Base-by-base conservation (phyloP, 2,888 invertebrate genomes). In the Phytoseiulus persimilis region DNA sequence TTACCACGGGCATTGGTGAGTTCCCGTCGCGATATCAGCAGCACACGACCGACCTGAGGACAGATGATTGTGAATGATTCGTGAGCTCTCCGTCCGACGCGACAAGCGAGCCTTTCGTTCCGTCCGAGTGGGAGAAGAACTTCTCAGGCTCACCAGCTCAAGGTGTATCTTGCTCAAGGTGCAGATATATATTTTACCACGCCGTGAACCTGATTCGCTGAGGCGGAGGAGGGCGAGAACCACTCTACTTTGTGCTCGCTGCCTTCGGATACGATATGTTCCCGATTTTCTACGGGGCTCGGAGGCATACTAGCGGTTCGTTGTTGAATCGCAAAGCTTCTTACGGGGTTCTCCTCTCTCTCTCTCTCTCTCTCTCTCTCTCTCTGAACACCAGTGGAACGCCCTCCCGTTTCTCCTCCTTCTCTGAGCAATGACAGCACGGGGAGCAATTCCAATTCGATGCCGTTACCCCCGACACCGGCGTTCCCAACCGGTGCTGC, bases 1-100 rank as follows among this genome's bases (percentile, higher is more conserved):
- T 93, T 90, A 93, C 93, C 0, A 93, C 93, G n/a, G 93, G 93
- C 90, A 92, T 93, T 32, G 93, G 93, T 92, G 90, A 91, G 92
- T 87, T 87, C 6, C 33, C 65, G 65, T 65, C 5, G 65, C 23
- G 14, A 65, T 28, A 65, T 14, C 28, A 28, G 65, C 18, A 65
- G 23, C 23, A 28, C 65, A 65, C 11, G 2, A 23, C 65, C 9
- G 28, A 28, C 65, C 65, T 18, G 9, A 39, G 9, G 9, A 14
- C 18, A 28, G 65, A 65, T 65, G 11, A 65, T 65, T 65, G 65
- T 65, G 65, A 65, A 65, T 65, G 65, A 65, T 65, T 65, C 65
- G 65, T 23, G 1, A 65, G 65, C 65, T 65, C 18, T 28, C 5
- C 65, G 6, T 14, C 65, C 1, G 1, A 1, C 28, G 65, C 65